Evolutionary conservation across 2,888 invertebrate species (phyloP).

Genomic region (Hyppa rectilinea): DNA sequence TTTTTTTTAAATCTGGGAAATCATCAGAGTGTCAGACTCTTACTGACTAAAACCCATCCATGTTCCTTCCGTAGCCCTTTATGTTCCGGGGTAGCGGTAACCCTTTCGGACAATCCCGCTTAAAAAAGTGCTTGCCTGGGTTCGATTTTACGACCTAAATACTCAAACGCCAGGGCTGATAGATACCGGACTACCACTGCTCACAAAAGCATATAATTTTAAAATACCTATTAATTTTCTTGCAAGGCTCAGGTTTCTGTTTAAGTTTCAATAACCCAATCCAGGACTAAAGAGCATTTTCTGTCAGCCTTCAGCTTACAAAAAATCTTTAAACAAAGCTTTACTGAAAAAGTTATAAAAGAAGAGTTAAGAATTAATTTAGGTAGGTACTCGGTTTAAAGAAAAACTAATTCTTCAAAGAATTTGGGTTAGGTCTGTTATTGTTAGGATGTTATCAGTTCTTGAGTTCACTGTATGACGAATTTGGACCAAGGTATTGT

Average conservation of each 20-base stretch:
- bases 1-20: too few relatives aligned
- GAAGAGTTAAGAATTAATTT: neutral
- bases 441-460: conserved; percentile 31
- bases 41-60: too few relatives aligned
- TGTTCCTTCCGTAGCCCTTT: too few relatives aligned
- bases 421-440: conserved; percentile 29
- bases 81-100: too few relatives aligned
- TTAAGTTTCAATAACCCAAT: neutral
- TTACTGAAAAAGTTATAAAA: neutral
- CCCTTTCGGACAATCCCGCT: too few relatives aligned
- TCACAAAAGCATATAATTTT: too few relatives aligned
- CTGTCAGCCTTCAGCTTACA: neutral
- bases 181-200: too few relatives aligned
- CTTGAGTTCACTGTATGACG: conserved; percentile 42
- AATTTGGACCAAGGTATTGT: conserved; percentile 67
- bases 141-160: too few relatives aligned
- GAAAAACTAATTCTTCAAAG: neutral
- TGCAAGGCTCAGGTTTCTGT: neutral
- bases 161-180: too few relatives aligned
- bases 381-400: neutral
- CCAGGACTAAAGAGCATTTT: neutral
- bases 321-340: neutral
- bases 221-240: neutral
- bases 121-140: too few relatives aligned
- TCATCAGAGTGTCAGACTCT: too few relatives aligned